Evolutionary conservation across 2,113 vertebrate species (phyloP), one percentile per base, ranked within the genome.

Genomic region (Cololabis saira): DNA sequence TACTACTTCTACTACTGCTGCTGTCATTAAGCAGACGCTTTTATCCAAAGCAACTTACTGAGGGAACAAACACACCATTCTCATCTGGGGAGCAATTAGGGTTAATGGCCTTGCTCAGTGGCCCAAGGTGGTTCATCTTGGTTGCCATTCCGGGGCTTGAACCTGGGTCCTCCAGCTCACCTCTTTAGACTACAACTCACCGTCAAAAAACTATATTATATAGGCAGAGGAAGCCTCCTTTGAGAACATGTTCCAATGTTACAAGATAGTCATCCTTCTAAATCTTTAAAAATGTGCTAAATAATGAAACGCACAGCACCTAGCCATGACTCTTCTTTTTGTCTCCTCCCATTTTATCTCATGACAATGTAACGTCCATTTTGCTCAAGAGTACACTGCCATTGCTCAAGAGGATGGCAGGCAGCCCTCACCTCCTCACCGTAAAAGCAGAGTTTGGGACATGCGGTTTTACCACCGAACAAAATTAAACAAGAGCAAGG

Each of bases 401-500:
- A n/a, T n/a, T n/a, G 16, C 44, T 33, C 43, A n/a, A n/a, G n/a
- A 65, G 72, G 50, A 63, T 76, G 59, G 71, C 74, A 71, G 67
- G 16, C 67, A 43, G 42, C 65, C n/a, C 18, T 44, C 5, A 9
- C 62, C 51, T 24, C 49, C 18, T 4, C 6, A 37, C 21, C 49
- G 50, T 16, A n/a, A 47, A 80, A n/a, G 59, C 9, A 10, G 68
- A 76, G 71, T 65, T 74, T 68, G 49, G 76, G 67, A 76, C 65
- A 76, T 54, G 79, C 49, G 62, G 66, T 77, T 56, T 33, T 68
- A 40, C 52, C 12, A 12, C 47, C 33, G 64, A 84, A 75, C 75
- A 50, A 75, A 71, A 63, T 45, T 45, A 63, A 67, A 81, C 40
- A 40, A 76, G 74, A 71, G 67, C 74, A 85, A 85, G 78, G 83